A percentile compares a stretch with the other conserved stretches of the same genome.
Conservation (phyloP, 2,888 invertebrate species). For the Drosophila sordidula region DNA sequence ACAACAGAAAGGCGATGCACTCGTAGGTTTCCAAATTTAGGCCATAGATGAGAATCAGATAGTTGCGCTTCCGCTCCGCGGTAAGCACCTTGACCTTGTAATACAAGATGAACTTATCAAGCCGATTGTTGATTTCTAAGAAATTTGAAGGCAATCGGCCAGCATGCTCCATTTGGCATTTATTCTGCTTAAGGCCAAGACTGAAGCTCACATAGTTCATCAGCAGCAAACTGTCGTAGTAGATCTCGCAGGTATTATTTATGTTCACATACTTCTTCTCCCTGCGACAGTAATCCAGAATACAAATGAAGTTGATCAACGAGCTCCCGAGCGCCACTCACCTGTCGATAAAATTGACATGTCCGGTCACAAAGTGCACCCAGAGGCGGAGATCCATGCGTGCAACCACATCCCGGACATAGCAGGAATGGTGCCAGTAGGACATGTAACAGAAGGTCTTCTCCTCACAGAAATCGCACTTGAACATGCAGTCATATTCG, state of each 20-base stretch:
- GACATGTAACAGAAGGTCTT: conserved; percentile 58
- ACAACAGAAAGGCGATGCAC: conserved; percentile 71
- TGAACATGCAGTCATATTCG: conserved; percentile 69
- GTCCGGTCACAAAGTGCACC: conserved; percentile 68
- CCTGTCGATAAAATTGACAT: conserved; percentile 61
- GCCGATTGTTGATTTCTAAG: conserved; percentile 72
- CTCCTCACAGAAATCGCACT: conserved; percentile 55
- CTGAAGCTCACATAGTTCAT: conserved; percentile 56
- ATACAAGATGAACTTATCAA: conserved; percentile 76
- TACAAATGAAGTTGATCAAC: neutral
- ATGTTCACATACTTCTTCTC: conserved; percentile 57
- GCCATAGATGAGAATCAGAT: conserved; percentile 74
- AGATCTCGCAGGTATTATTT: conserved; percentile 64
- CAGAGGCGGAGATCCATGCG: conserved; percentile 75
- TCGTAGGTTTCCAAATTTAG: conserved; percentile 69
- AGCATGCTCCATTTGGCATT: neutral
- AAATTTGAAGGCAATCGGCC: conserved; percentile 68
- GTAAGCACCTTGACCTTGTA: conserved; percentile 67
- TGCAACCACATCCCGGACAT: conserved; percentile 59
- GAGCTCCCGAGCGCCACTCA: conserved; percentile 15
- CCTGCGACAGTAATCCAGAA: conserved; percentile 40
- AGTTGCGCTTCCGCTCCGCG: conserved; percentile 19
- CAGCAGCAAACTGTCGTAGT: conserved; percentile 74
- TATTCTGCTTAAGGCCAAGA: conserved; percentile 4
- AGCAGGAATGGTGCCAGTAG: conserved; percentile 54